Evolutionary conservation across 2,797 vertebrate species (phyloP).

Genomic region (Danio aesculapii): DNA sequence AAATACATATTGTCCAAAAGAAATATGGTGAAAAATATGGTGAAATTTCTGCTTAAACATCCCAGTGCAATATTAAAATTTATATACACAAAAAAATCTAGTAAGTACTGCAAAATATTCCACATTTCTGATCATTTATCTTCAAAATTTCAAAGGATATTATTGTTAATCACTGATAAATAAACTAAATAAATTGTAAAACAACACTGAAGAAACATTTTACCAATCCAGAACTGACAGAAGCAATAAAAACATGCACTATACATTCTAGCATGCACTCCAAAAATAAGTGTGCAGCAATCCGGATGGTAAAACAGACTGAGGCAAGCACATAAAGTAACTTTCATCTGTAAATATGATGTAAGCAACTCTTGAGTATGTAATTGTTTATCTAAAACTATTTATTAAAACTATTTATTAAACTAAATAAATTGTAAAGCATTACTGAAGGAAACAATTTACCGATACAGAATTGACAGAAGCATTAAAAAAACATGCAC

Average conservation of each 20-base stretch:
- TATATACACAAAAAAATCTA: too few species aligned
- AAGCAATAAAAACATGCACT: neutral
- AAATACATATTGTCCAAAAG: too few species aligned
- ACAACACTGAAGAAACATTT: neutral
- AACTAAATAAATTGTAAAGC: neutral
- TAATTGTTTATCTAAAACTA: slow-evolving; percentile 12
- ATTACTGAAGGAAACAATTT: too few species aligned
- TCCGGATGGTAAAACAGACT: neutral
- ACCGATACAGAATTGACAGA: too few species aligned
- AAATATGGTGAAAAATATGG: too few species aligned
- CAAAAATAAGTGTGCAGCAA: neutral
- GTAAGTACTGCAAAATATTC: too few species aligned
- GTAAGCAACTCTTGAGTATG: neutral
- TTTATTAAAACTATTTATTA: too few species aligned
- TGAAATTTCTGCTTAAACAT: too few species aligned
- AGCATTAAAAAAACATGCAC: neutral
- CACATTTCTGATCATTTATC: too few species aligned
- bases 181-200: neutral
- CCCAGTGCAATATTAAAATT: too few species aligned
- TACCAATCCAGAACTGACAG: too few species aligned
- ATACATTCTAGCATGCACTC: neutral
- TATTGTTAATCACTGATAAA: neutral
- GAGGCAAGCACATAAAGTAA: neutral
- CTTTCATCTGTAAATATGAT: neutral
- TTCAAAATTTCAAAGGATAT: neutral